Percentiles rank a stretch among this genome's conserved stretches.
Conservation (phyloP, 1,140 invertebrate species). For the Zaprionus lachaisei region DNA sequence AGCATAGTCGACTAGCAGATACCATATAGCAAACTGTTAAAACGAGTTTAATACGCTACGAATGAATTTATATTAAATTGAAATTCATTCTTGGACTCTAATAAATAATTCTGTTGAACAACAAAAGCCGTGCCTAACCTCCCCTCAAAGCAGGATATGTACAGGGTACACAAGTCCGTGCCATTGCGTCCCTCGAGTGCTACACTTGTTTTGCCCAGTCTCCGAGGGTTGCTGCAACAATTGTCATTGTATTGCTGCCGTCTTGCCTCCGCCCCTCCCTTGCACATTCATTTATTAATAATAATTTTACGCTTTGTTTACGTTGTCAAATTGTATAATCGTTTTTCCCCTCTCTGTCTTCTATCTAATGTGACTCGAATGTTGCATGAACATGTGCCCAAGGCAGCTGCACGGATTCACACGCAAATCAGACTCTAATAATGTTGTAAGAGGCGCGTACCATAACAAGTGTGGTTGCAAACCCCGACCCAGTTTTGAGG, state of each 20-base stretch:
- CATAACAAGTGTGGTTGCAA: slow-evolving; percentile 55
- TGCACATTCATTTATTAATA: slow-evolving; percentile 73
- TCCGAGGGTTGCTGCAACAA: slow-evolving; percentile 62
- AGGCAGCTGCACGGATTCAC: slow-evolving; percentile 62
- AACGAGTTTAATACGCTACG: neutral
- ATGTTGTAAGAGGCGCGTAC: slow-evolving; percentile 2
- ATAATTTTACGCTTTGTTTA: slow-evolving; percentile 83
- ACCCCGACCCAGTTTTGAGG: neutral
- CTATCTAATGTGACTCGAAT: slow-evolving; percentile 56
- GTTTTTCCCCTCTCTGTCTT: slow-evolving; percentile 30
- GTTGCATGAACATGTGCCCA: slow-evolving; percentile 54
- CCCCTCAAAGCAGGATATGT: neutral
- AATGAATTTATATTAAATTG: too few relatives aligned
- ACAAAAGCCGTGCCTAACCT: neutral
- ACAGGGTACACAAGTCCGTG: slow-evolving; percentile 3
- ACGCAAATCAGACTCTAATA: slow-evolving; percentile 57
- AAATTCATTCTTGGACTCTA: too few relatives aligned
- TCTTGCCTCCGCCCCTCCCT: slow-evolving; percentile 8
- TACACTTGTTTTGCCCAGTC: slow-evolving; percentile 61
- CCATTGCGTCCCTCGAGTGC: slow-evolving; percentile 40
- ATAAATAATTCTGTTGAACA: neutral
- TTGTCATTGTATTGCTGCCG: slow-evolving; percentile 50
- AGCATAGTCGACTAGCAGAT: neutral
- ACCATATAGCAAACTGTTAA: neutral
- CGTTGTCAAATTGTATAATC: slow-evolving; percentile 70